These are phyloP conservation scores for Globodera ellingtonae DNA, from an alignment of 1,140 invertebrate species.

Conservation along the genomic window DNA sequence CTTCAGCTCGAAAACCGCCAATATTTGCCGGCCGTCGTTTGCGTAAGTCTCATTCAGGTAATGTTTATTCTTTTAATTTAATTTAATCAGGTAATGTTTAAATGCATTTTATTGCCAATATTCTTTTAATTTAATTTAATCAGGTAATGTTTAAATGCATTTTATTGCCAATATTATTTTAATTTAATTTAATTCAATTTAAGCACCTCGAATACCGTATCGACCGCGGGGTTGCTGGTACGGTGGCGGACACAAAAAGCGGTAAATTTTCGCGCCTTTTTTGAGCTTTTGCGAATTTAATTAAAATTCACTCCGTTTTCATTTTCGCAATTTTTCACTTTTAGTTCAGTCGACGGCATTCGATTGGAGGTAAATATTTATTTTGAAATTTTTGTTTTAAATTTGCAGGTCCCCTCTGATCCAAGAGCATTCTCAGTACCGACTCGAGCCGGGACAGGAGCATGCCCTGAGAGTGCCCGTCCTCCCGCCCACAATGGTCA, in stretches of 20 bases:
- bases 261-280: neutral
- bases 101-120: too few species aligned
- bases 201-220: conserved; percentile 81
- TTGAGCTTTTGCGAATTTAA: neutral
- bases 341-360: conserved; percentile 25
- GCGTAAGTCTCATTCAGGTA: conserved; percentile 75
- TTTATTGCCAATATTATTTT: neutral
- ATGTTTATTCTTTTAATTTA: neutral
- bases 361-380: conserved; percentile 40
- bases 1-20: conserved; percentile 80
- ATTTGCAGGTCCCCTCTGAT: conserved; percentile 37
- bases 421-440: conserved; percentile 49
- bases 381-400: neutral
- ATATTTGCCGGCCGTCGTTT: conserved; percentile 74
- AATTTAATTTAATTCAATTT: conserved; percentile 22
- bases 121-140: too few species aligned
- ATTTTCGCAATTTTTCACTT: conserved; percentile 1
- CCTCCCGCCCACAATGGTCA: conserved; percentile 76
- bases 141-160: too few species aligned
- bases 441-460: conserved; percentile 72
- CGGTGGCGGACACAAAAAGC: conserved; percentile 63
- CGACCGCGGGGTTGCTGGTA: conserved; percentile 77
- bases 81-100: neutral
- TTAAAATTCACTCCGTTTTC: neutral
- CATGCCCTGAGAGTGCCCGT: conserved; percentile 73